Evolutionary conservation across 1,140 invertebrate species (phyloP).

Genomic region (Drosophila lowei): DNA sequence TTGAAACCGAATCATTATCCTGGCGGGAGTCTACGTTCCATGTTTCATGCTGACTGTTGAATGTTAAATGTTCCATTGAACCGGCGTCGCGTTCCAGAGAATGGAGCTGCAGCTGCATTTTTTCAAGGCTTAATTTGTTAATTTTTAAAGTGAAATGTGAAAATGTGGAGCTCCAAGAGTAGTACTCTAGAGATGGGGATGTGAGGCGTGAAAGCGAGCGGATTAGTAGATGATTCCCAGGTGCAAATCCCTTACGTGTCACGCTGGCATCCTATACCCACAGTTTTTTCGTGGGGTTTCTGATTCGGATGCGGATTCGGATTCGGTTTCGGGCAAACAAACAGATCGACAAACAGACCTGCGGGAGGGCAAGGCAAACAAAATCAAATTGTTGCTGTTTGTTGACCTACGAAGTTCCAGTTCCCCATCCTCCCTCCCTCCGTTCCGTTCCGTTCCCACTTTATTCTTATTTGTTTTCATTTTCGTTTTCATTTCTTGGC

Average conservation of each 20-base stretch:
- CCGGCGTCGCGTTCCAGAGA: slow-evolving; percentile 5
- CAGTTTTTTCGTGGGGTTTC: neutral
- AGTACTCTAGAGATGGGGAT: neutral
- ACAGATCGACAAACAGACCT: slow-evolving; percentile 54
- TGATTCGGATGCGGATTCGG: neutral
- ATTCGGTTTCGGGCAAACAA: slow-evolving; percentile 27
- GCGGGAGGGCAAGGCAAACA: slow-evolving; percentile 64
- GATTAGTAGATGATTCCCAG: neutral
- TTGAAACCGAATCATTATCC: slow-evolving; percentile 48
- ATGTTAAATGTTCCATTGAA: slow-evolving; percentile 30
- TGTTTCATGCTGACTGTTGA: slow-evolving; percentile 1
- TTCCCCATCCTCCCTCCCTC: neutral
- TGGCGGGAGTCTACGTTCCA: slow-evolving; percentile 12
- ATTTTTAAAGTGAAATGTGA: slow-evolving; percentile 41
- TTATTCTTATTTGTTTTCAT: slow-evolving; percentile 64
- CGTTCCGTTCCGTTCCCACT: slow-evolving; percentile 4
- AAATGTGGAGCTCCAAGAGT: slow-evolving; percentile 3
- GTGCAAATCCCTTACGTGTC: slow-evolving; percentile 6
- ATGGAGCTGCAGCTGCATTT: slow-evolving; percentile 45
- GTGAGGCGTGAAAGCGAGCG: neutral
- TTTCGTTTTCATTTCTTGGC: slow-evolving; percentile 61
- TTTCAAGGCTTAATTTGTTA: slow-evolving; percentile 25
- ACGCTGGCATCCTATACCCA: neutral
- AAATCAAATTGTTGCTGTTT: slow-evolving; percentile 72
- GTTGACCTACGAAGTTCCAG: slow-evolving; percentile 35